Conservation (phyloP, 1,140 invertebrate genomes). For the Wiebesia pumilae region DNA sequence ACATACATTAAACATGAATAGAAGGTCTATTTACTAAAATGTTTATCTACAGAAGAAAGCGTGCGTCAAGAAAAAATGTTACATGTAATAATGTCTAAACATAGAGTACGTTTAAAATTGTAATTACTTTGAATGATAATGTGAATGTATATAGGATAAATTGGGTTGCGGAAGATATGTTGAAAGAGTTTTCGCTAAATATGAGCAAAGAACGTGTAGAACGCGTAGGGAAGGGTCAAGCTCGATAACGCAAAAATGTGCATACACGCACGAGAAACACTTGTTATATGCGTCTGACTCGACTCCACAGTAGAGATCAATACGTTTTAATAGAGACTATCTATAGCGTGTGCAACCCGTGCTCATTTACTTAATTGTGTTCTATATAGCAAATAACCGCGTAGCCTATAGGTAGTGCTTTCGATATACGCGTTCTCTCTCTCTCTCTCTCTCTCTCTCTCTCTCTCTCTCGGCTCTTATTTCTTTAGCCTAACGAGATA, state of each 20-base stretch:
- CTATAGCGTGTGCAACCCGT: conserved; percentile 73
- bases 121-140: conserved; percentile 29
- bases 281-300: conserved; percentile 70
- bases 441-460: background rate
- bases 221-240: conserved; percentile 21
- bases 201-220: background rate
- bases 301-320: conserved; percentile 73
- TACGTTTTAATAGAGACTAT: conserved; percentile 75
- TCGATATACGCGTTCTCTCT: background rate
- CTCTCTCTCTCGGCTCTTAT: background rate
- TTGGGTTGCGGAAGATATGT: too few relatives aligned
- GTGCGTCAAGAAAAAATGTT: background rate
- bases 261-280: conserved; percentile 72
- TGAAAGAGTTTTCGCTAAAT: conserved; percentile 12
- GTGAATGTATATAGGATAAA: too few relatives aligned
- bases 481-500: background rate
- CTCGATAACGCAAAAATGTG: conserved; percentile 53
- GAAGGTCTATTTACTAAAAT: background rate
- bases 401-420: conserved; percentile 51
- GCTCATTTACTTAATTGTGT: conserved; percentile 76
- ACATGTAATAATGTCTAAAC: conserved; percentile 15
- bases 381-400: conserved; percentile 64
- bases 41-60: background rate
- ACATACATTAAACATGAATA: conserved; percentile 9
- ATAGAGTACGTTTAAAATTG: conserved; percentile 12